Evolutionary conservation across 2,888 invertebrate genomes (phyloP).

Genomic region (Tricholauxania praeusta): DNA sequence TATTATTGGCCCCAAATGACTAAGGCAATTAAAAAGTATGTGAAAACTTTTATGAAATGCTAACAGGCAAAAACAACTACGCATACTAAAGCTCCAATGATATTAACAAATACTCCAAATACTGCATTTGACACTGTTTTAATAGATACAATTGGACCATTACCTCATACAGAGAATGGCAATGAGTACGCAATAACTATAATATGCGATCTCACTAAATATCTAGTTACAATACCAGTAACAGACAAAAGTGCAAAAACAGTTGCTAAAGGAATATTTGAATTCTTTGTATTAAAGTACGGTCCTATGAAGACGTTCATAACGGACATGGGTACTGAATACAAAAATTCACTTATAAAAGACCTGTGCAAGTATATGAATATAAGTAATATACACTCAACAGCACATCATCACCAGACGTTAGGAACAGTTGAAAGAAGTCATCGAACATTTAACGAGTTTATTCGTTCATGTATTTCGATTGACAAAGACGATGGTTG

Average conservation of each 20-base stretch:
- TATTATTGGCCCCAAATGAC: constrained; percentile 36
- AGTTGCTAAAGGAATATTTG: constrained; percentile 42
- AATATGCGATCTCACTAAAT: constrained; percentile 40
- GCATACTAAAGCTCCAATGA: constrained; percentile 5
- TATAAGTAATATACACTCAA: constrained; percentile 9
- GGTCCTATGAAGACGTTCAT: constrained; percentile 16
- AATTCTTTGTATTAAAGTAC: constrained; percentile 46
- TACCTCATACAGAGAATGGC: constrained; percentile 41
- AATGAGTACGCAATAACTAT: constrained; percentile 43
- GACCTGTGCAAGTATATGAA: constrained; percentile 15
- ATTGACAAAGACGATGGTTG: too few relatives aligned
- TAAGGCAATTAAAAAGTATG: constrained; percentile 15
- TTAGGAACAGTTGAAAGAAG: constrained; percentile 25
- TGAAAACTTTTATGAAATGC: constrained; percentile 26
- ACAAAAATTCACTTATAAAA: constrained; percentile 6
- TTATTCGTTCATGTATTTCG: too few relatives aligned
- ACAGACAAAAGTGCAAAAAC: too few relatives aligned
- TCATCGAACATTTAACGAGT: constrained; percentile 26
- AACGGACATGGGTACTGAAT: constrained; percentile 2
- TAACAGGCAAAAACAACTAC: constrained; percentile 11
- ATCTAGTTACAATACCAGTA: constrained; percentile 45
- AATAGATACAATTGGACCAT: constrained; percentile 46
- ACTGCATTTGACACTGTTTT: constrained; percentile 43
- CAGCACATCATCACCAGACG: constrained; percentile 27
- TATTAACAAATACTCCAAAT: constrained; percentile 27